Evolutionary conservation across 2,113 vertebrate genomes (phyloP).

Genomic region (Isurus oxyrinchus): DNA sequence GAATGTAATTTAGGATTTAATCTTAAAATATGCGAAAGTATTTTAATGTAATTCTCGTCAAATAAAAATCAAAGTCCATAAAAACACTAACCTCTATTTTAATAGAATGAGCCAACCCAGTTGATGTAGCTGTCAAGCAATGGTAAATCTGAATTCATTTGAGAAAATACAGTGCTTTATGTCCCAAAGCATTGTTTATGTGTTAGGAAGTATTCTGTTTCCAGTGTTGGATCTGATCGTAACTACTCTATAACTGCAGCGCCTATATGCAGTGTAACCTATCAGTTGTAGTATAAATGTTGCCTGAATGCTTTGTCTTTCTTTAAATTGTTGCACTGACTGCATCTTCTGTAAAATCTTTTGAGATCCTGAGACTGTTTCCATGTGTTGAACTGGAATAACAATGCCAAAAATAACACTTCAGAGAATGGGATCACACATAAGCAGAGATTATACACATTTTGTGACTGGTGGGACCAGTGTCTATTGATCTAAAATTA

Average conservation of each 20-base stretch:
- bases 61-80: neutral
- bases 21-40: neutral
- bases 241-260: neutral
- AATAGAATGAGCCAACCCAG: neutral
- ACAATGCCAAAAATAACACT: neutral
- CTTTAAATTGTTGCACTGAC: neutral
- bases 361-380: neutral
- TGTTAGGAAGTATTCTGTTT: neutral
- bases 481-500: neutral
- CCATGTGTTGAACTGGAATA: neutral
- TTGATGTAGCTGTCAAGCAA: neutral
- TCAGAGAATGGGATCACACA: neutral
- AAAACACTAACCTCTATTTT: neutral
- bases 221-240: neutral
- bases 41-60: neutral
- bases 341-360: neutral
- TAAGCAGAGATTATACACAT: neutral
- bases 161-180: neutral
- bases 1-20: neutral
- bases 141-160: neutral
- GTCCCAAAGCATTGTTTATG: too few relatives aligned
- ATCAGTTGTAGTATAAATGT: neutral
- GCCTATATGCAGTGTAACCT: neutral
- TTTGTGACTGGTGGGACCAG: neutral
- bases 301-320: neutral